A percentile compares a stretch with the other conserved stretches of the same genome.
These are phyloP conservation scores for Aphaenogaster rudis DNA, from an alignment of 1,140 invertebrate species.

Conservation along the genomic window DNA sequence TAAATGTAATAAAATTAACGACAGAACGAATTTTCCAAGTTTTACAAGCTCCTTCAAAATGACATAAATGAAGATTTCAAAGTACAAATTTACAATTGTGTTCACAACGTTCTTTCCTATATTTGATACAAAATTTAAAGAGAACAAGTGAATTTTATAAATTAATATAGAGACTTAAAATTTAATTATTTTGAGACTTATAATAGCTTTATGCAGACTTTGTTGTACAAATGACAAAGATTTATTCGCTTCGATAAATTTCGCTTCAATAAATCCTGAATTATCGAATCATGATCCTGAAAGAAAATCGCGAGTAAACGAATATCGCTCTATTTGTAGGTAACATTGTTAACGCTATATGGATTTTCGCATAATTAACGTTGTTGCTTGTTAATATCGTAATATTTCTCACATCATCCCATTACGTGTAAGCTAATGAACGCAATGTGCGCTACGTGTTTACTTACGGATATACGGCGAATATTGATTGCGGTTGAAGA, in stretches of 20 bases:
- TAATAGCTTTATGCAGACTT: neutral
- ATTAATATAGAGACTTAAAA: neutral
- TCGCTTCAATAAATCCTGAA: neutral
- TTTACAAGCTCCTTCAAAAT: slow-evolving; percentile 4
- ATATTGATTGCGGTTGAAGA: slow-evolving; percentile 30
- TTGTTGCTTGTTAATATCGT: slow-evolving; percentile 47
- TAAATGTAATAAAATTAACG: slow-evolving; percentile 14
- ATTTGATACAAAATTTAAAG: neutral
- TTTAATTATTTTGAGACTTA: neutral
- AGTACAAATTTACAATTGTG: slow-evolving; percentile 8
- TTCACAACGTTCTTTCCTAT: neutral
- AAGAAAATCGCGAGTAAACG: neutral
- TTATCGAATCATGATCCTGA: neutral
- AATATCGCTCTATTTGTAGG: neutral
- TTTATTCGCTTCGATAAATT: too few relatives aligned
- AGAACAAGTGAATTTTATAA: neutral
- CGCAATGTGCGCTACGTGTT: slow-evolving; percentile 3
- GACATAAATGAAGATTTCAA: neutral
- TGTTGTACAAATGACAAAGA: neutral
- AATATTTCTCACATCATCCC: slow-evolving; percentile 41
- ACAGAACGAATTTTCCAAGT: neutral
- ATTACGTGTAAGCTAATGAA: slow-evolving; percentile 39
- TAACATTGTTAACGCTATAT: neutral
- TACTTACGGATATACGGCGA: slow-evolving; percentile 27
- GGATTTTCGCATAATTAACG: slow-evolving; percentile 30